Percentiles rank a stretch among this genome's conserved stretches.
phyloP scores from a whole-genome alignment of 2,113 vertebrate species.

The Platanista minor region DNA sequence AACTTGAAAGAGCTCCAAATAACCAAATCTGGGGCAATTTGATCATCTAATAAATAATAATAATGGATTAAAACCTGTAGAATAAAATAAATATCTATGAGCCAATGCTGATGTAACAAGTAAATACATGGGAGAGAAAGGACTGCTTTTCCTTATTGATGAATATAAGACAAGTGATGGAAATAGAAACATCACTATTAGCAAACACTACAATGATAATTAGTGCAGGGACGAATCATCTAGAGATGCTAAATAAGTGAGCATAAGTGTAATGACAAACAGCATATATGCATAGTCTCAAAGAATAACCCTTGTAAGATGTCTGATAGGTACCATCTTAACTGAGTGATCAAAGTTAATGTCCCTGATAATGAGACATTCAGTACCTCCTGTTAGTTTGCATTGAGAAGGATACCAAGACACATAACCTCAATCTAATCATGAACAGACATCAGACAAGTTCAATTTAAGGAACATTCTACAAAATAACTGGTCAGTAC shows the following conservation, averaged over 20 bases:
- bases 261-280: not conserved
- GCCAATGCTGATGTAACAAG: not conserved
- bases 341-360: not conserved
- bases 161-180: not conserved
- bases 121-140: not conserved
- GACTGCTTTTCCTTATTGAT: conserved; percentile 15
- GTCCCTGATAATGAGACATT: not conserved
- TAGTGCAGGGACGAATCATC: not conserved
- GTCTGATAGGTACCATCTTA: not conserved
- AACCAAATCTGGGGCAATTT: not conserved
- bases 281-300: not conserved
- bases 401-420: not conserved
- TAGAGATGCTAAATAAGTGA: not conserved
- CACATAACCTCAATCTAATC: not conserved
- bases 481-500: not conserved
- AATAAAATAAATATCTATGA: conserved; percentile 11
- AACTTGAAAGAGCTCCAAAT: not conserved
- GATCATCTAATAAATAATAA: conserved; percentile 13
- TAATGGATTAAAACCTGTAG: not conserved
- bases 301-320: not conserved
- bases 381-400: not conserved
- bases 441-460: not conserved
- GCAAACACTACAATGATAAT: not conserved
- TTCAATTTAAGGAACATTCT: not conserved
- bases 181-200: not conserved